phyloP scores from a whole-genome alignment of 2,113 vertebrate species.

The Illadopsis cleaveri region DNA sequence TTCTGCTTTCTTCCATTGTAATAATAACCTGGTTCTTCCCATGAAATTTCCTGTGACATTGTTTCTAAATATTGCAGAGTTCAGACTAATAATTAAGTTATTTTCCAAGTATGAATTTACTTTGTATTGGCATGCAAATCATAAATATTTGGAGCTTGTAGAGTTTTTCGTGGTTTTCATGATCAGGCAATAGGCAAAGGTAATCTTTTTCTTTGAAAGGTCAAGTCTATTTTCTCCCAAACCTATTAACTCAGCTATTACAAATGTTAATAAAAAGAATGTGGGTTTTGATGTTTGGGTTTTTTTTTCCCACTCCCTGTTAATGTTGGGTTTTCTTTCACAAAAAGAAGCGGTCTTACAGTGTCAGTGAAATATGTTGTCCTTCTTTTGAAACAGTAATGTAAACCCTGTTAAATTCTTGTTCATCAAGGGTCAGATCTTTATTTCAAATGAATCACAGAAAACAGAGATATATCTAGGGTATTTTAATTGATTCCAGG shows the following conservation, averaged over 20 bases:
- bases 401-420: neutral
- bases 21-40: fast-evolving
- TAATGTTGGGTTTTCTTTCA: neutral
- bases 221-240: neutral
- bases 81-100: neutral
- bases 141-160: neutral
- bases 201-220: neutral
- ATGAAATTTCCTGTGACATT: neutral
- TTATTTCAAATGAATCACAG: neutral
- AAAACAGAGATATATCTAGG: neutral
- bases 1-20: neutral
- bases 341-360: neutral
- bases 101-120: neutral
- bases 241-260: neutral
- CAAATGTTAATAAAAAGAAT: neutral
- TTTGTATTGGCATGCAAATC: neutral
- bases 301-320: neutral
- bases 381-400: neutral
- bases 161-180: neutral
- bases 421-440: neutral
- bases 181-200: neutral
- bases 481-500: neutral
- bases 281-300: no score
- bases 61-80: neutral
- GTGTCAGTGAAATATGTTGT: neutral